These are phyloP conservation scores for Pangasius larnaudii DNA, from an alignment of 2,797 vertebrate species.

Conservation along the genomic window DNA sequence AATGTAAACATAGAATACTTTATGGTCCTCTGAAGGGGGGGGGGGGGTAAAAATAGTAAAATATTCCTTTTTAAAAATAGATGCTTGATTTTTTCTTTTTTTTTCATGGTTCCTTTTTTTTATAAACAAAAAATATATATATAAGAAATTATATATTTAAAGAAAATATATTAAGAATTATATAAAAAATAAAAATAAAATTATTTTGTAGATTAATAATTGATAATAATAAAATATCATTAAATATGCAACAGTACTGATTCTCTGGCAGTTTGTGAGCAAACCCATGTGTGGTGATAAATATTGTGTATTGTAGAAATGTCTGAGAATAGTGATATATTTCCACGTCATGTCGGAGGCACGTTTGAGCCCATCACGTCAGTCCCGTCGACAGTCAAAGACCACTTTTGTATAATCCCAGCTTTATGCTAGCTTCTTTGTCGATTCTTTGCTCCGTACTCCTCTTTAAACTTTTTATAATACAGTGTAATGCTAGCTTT, in stretches of 20 bases:
- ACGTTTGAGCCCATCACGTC: not conserved
- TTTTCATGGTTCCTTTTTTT: not conserved
- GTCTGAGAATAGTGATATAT: not conserved
- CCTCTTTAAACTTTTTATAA: not conserved
- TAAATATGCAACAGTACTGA: not conserved
- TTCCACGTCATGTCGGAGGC: not conserved
- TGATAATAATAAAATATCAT: not conserved
- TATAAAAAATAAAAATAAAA: not conserved
- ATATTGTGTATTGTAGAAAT: not conserved
- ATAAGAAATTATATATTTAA: too few species aligned
- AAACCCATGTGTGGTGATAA: not conserved
- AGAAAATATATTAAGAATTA: too few species aligned
- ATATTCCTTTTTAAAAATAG: too few species aligned
- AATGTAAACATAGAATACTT: not conserved
- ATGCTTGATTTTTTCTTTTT: too few species aligned
- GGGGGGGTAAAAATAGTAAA: too few species aligned
- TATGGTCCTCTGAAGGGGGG: not conserved
- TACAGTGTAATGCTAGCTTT: not conserved
- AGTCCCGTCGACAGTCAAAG: not conserved
- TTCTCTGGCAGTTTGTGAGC: not conserved
- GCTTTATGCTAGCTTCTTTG: not conserved
- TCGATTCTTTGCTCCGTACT: not conserved
- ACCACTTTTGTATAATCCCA: not conserved
- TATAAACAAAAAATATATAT: too few species aligned
- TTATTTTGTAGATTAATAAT: not conserved